A percentile compares a stretch with the other conserved stretches of the same genome.
These are phyloP conservation scores for Lacerta agilis DNA, from an alignment of 2,797 vertebrate genomes.

Conservation along the genomic window DNA sequence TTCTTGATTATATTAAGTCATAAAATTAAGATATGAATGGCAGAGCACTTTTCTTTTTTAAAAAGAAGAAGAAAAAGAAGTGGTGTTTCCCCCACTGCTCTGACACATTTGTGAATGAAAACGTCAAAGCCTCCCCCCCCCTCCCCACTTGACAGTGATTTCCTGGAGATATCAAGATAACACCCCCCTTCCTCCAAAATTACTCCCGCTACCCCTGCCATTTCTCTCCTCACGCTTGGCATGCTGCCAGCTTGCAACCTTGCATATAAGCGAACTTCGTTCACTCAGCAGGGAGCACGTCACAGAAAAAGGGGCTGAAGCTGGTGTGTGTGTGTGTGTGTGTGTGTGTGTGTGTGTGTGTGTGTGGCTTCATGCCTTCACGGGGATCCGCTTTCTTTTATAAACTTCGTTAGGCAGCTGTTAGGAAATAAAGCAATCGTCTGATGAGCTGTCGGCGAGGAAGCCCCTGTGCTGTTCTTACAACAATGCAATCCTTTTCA, in stretches of 20 bases:
- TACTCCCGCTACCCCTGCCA: conserved; percentile 34
- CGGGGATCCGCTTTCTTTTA: conserved; percentile 48
- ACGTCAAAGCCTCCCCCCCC: conserved; percentile 48
- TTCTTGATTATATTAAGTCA: too few species aligned
- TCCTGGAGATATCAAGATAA: conserved; percentile 39
- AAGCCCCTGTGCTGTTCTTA: conserved; percentile 23
- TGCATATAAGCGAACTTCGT: conserved; percentile 10
- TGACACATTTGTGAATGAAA: conserved; percentile 67
- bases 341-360: conserved; percentile 28
- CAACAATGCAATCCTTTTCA: conserved; percentile 18
- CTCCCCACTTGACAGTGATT: conserved; percentile 61
- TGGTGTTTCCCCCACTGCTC: conserved; percentile 27
- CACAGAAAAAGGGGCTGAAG: conserved; percentile 32
- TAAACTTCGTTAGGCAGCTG: conserved; percentile 64
- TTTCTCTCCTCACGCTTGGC: conserved; percentile 48
- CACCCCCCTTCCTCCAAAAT: neutral
- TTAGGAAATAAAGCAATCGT: conserved; percentile 62
- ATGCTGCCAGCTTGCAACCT: conserved; percentile 41
- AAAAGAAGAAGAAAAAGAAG: too few species aligned
- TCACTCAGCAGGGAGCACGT: conserved; percentile 31
- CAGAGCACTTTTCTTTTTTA: neutral
- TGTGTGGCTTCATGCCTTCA: conserved; percentile 39
- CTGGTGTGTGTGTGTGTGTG: neutral
- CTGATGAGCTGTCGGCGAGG: conserved; percentile 45
- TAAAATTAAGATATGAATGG: neutral